Base-by-base conservation (phyloP, 2,113 vertebrate genomes). In the Cephalophus harveyi region DNA sequence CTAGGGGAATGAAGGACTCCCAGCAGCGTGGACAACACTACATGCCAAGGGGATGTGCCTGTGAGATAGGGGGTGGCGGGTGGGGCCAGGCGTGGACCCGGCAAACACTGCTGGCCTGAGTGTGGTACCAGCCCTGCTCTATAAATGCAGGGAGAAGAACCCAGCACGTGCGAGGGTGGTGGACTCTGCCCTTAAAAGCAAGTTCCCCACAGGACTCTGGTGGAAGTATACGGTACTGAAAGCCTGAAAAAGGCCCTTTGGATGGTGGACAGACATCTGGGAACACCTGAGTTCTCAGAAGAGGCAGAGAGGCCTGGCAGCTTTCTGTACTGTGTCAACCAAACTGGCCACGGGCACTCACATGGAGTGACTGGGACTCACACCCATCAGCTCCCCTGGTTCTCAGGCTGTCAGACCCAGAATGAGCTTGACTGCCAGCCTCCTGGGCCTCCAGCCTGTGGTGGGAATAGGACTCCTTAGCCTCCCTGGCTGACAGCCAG, bases 21-120 rank as follows among this genome's bases (percentile, higher is more conserved):
- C 5, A 33, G 55, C 30, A 27, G 52, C 4, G n/a, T 17, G 7
- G 93, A 67, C 9, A 25, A 8, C 9, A 7, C 8, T 48, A 17
- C 43, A 40, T 30, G 57, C 14, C 7, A 1, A 6, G 14, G 48
- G 16, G 10, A 13, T 36, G 48, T 6, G 23, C 6, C 4, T 3
- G 23, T 5, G 5, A 6, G 64, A 14, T 50, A 7, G 36, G 59
- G 17, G 50, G 5, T 9, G 23, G 50, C 16, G 33, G 62, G 4
- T 1, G 0, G 16, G 8, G 55, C 36, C 9, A 16, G 74, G 82
- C 1, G 7, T 0, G 5, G 36, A 28, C 23, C 4, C 0, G 25
- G 81, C 14, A 13, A 21, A 3, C 2, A 11, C 8, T 15, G 14
- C 15, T 11, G 33, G 28, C n/a, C 21, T 84, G 3, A 4, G 5